These are phyloP conservation scores for Pollenia angustigena DNA, from an alignment of 2,888 invertebrate genomes.

Conservation along the genomic window DNA sequence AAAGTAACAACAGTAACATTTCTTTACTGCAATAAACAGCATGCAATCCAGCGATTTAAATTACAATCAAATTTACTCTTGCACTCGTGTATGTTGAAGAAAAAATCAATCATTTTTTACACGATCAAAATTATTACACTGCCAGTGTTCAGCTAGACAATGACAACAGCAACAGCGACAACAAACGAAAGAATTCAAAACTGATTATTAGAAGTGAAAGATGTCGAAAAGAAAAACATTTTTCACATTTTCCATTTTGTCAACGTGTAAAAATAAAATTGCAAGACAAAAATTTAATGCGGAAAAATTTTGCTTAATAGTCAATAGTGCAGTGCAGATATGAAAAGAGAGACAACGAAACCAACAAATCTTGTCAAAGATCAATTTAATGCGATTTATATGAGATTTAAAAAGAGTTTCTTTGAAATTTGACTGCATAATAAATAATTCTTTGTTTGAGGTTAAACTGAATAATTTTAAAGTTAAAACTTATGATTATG, in stretches of 20 bases:
- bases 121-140: conserved; percentile 48
- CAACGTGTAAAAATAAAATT: background rate
- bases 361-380: conserved; percentile 48
- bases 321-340: conserved; percentile 11
- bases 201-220: conserved; percentile 47
- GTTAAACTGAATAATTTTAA: background rate
- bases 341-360: background rate
- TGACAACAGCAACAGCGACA: conserved; percentile 19
- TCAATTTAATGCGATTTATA: conserved; percentile 40
- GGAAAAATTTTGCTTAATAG: conserved; percentile 37
- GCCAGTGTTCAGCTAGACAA: background rate
- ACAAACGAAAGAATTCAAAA: conserved; percentile 27
- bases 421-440: conserved; percentile 32
- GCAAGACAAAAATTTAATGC: conserved; percentile 2
- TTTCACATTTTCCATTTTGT: conserved; percentile 11
- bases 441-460: conserved; percentile 53
- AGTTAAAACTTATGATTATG: no score
- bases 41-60: conserved; percentile 62
- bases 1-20: conserved; percentile 47
- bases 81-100: conserved; percentile 18
- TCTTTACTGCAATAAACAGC: conserved; percentile 52
- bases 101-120: conserved; percentile 59
- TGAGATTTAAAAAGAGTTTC: conserved; percentile 27
- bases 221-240: conserved; percentile 27
- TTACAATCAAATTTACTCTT: conserved; percentile 57